A percentile compares a stretch with the other conserved stretches of the same genome.
These are phyloP conservation scores for Raja brachyura DNA, from an alignment of 2,113 vertebrate species.

Conservation along the genomic window DNA sequence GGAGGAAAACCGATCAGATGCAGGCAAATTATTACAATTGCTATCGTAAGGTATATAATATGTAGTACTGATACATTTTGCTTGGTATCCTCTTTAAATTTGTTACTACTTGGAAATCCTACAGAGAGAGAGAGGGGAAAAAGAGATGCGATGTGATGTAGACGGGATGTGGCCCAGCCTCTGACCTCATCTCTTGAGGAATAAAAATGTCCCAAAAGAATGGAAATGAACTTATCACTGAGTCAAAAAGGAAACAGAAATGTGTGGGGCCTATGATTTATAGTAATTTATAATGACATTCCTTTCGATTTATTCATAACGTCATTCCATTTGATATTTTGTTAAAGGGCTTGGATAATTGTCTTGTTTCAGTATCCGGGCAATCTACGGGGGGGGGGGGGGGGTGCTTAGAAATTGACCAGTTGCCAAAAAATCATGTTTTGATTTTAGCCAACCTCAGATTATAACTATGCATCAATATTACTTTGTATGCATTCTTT, in stretches of 20 bases:
- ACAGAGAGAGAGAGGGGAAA: background rate
- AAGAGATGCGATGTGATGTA: background rate
- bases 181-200: conserved; percentile 38
- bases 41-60: background rate
- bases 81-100: background rate
- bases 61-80: background rate
- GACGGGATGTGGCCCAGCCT: conserved; percentile 37
- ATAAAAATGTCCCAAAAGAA: conserved; percentile 23
- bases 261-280: conserved; percentile 37
- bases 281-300: conserved; percentile 30
- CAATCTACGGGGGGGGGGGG: background rate
- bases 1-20: background rate
- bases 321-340: conserved; percentile 20
- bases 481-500: conserved; percentile 37
- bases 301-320: conserved; percentile 38
- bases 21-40: background rate
- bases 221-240: conserved; percentile 33
- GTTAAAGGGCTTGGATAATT: background rate
- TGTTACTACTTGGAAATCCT: background rate
- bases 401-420: conserved; percentile 17
- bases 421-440: conserved; percentile 27
- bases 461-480: conserved; percentile 25
- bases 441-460: conserved; percentile 35
- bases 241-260: conserved; percentile 43
- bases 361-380: conserved; percentile 7